These are phyloP conservation scores for Hystrix cristata DNA, from an alignment of 2,113 vertebrate genomes.

Conservation along the genomic window DNA sequence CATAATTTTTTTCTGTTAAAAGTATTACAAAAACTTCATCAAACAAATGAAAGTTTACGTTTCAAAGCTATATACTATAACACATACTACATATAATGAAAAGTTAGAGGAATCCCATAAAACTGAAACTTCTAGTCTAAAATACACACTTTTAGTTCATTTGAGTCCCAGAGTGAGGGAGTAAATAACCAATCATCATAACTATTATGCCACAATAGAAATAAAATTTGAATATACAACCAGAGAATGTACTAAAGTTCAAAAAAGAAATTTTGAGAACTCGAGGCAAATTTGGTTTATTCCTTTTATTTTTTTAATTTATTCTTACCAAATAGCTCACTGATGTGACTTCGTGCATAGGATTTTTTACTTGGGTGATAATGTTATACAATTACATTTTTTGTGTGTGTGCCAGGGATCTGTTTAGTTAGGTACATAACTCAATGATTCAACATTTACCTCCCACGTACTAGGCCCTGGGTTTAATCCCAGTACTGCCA, in stretches of 20 bases:
- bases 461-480: background rate
- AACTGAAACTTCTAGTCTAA: background rate
- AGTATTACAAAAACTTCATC: background rate
- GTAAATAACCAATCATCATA: background rate
- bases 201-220: slow-evolving; percentile 7
- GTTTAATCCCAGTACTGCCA: background rate
- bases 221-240: slow-evolving; percentile 8
- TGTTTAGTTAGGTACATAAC: background rate
- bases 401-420: too few species aligned
- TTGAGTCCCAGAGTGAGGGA: background rate
- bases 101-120: background rate
- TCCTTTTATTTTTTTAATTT: background rate
- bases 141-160: background rate
- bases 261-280: background rate
- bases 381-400: background rate
- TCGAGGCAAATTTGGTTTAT: background rate
- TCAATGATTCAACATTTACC: background rate
- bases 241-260: background rate
- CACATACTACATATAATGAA: background rate
- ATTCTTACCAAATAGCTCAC: background rate
- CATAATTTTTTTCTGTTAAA: slow-evolving; percentile 19
- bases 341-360: background rate
- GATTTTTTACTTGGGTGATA: background rate
- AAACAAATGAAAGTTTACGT: background rate
- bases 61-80: background rate